These are phyloP conservation scores for Hippocampus guttulatus DNA, from an alignment of 2,113 vertebrate species.

Conservation along the genomic window DNA sequence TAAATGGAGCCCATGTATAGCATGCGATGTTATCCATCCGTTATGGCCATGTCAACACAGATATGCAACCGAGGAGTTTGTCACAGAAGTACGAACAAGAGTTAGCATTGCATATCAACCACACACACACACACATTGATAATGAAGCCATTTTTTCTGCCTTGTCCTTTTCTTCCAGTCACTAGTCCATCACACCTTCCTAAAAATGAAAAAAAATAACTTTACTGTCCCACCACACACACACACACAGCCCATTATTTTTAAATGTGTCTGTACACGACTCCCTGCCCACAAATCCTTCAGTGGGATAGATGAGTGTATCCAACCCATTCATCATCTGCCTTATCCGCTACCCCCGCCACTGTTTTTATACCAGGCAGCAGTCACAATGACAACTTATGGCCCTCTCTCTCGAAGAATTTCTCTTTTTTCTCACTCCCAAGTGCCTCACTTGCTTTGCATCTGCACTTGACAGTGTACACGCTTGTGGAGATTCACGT, in stretches of 20 bases:
- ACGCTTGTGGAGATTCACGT: slow-evolving; percentile 43
- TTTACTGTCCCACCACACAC: slow-evolving; percentile 13
- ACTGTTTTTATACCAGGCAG: slow-evolving; percentile 78
- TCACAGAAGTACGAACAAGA: slow-evolving; percentile 30
- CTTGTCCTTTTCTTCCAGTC: slow-evolving; percentile 52
- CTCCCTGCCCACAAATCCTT: slow-evolving; percentile 73
- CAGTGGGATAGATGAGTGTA: slow-evolving; percentile 76
- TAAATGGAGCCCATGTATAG: too few relatives aligned
- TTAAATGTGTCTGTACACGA: slow-evolving; percentile 73
- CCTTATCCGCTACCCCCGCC: slow-evolving; percentile 72
- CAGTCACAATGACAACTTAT: slow-evolving; percentile 77
- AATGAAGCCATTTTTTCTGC: slow-evolving; percentile 50
- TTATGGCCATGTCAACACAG: slow-evolving; percentile 42
- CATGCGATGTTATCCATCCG: too few relatives aligned
- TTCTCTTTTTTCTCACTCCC: slow-evolving; percentile 55
- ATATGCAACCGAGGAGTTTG: slow-evolving; percentile 13
- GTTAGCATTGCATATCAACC: slow-evolving; percentile 11
- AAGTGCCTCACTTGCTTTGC: slow-evolving; percentile 45
- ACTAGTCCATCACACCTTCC: slow-evolving; percentile 50
- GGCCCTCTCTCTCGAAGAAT: slow-evolving; percentile 50
- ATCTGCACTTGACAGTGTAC: slow-evolving; percentile 39
- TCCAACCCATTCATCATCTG: slow-evolving; percentile 75
- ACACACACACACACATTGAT: slow-evolving; percentile 17
- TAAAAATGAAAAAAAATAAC: slow-evolving; percentile 34
- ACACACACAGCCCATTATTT: slow-evolving; percentile 42